Conservation (phyloP, 2,113 vertebrate genomes). For the Verasper variegatus region DNA sequence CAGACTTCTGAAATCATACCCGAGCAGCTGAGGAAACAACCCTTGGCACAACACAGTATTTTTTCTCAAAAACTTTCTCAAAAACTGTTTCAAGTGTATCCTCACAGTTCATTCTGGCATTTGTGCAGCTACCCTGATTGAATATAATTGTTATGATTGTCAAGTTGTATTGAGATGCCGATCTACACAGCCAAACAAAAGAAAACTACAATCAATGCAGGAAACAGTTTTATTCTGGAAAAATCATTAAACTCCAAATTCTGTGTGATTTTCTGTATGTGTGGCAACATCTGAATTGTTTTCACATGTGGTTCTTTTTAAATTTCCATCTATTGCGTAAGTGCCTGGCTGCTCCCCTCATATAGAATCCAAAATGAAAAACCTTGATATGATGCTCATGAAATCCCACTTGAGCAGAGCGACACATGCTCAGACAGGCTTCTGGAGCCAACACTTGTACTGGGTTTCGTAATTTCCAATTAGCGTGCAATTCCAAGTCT, state of each 20-base stretch:
- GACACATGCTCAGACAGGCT: conserved; percentile 71
- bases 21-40: conserved; percentile 23
- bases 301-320: conserved; percentile 40
- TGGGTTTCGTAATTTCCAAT: conserved; percentile 75
- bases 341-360: conserved; percentile 35
- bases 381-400: conserved; percentile 32
- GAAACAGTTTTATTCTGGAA: conserved; percentile 23
- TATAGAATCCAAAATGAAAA: conserved; percentile 51
- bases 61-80: conserved; percentile 6
- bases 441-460: conserved; percentile 58
- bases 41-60: background rate
- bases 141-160: conserved; percentile 40
- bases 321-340: conserved; percentile 50
- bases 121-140: conserved; percentile 17
- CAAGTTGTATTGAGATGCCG: conserved; percentile 18
- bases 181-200: too few relatives aligned
- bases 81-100: conserved; percentile 28
- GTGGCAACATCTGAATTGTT: conserved; percentile 35
- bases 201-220: too few relatives aligned
- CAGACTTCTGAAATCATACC: conserved; percentile 9
- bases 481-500: conserved; percentile 62
- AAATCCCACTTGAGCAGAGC: conserved; percentile 69
- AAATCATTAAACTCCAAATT: conserved; percentile 31
- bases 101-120: conserved; percentile 25
- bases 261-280: conserved; percentile 24